Percentiles rank a stretch among this genome's conserved stretches.
Conservation (phyloP, 30 jellyfish, hydroid and myxozoan genomes). For the Turritopsis rubra region DNA sequence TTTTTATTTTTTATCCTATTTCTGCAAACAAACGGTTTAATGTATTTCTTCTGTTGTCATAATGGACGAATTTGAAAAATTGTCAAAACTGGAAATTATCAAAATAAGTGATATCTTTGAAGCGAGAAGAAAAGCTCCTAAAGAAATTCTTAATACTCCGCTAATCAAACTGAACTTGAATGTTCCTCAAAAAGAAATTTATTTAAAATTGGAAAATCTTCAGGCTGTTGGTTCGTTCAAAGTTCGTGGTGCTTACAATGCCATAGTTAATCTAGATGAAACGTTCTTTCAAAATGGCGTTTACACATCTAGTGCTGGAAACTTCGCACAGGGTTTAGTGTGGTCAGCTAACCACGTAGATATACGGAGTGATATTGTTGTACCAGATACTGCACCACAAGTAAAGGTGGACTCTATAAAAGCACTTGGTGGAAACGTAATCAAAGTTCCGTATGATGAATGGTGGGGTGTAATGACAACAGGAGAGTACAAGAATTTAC, state of each 20-base stretch:
- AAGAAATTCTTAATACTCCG: conserved; percentile 7
- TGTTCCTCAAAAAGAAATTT: conserved; percentile 11
- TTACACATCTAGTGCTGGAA: conserved; percentile 19
- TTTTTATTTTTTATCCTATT: too few relatives aligned
- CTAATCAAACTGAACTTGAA: conserved; percentile 2
- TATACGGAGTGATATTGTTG: neutral
- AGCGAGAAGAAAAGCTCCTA: conserved; percentile 3
- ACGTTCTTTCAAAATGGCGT: conserved; percentile 5
- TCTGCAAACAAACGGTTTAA: too few relatives aligned
- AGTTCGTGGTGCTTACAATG: conserved; percentile 25
- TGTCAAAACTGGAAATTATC: neutral
- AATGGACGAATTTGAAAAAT: neutral
- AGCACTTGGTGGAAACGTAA: conserved; percentile 11
- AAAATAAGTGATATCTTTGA: neutral
- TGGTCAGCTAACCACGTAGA: conserved; percentile 1
- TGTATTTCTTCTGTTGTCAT: too few relatives aligned
- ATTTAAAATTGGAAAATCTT: conserved; percentile 6
- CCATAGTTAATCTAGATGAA: neutral
- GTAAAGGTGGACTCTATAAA: neutral
- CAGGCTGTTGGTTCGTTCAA: conserved; percentile 32
- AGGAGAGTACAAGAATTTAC: neutral
- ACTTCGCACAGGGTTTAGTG: conserved; percentile 22
- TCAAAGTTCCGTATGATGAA: conserved; percentile 21
- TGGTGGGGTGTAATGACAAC: conserved; percentile 24
- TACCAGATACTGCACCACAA: conserved; percentile 16